Percentiles rank a stretch among this genome's conserved stretches.
phyloP scores from a whole-genome alignment of 1,140 invertebrate genomes.

The Apis laboriosa region DNA sequence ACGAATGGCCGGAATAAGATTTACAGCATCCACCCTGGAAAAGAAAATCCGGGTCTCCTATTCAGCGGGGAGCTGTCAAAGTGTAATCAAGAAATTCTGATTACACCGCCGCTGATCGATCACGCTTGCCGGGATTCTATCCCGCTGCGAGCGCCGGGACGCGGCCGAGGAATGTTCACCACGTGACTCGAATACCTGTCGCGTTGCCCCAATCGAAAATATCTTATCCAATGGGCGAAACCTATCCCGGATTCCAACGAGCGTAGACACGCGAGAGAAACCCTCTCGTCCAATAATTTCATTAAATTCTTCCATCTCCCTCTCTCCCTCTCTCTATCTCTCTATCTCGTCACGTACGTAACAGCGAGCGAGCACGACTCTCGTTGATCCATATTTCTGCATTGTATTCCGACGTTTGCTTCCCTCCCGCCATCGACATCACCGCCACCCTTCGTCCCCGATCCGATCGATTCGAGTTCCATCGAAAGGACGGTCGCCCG shows the following conservation, averaged over 20 bases:
- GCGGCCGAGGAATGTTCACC: constrained; percentile 2
- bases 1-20: constrained; percentile 46
- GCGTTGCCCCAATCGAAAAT: background rate
- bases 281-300: constrained; percentile 25
- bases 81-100: constrained; percentile 48
- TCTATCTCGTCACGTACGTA: no score
- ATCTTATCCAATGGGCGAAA: background rate
- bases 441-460: background rate
- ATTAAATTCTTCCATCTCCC: constrained; percentile 46
- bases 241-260: background rate
- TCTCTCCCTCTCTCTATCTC: constrained; percentile 26
- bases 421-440: constrained; percentile 1
- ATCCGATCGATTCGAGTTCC: constrained; percentile 47
- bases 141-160: background rate
- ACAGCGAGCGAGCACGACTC: constrained; percentile 25
- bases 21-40: constrained; percentile 37
- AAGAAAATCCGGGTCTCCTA: constrained; percentile 18
- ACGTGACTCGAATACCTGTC: constrained; percentile 36
- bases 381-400: constrained; percentile 55
- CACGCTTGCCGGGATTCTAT: background rate
- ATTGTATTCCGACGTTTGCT: constrained; percentile 39
- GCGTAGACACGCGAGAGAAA: background rate
- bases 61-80: constrained; percentile 39
- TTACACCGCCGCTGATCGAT: constrained; percentile 21
- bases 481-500: constrained; percentile 22